Evolutionary conservation across 2,113 vertebrate species (phyloP).

Genomic region (Odontesthes bonariensis): DNA sequence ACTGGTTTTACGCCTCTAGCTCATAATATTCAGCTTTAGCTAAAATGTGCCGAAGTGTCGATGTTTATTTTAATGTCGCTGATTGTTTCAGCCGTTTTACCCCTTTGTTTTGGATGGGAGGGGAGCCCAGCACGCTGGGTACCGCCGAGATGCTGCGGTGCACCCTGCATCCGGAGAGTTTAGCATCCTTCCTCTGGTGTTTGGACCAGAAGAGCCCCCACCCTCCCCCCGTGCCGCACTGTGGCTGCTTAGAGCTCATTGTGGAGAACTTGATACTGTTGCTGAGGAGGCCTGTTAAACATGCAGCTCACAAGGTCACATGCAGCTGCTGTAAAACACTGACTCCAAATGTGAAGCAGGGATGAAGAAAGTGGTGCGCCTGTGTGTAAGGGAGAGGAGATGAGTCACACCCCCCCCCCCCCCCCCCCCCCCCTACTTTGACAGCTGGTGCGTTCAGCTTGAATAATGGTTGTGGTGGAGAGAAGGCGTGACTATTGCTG

Average conservation of each 20-base stretch:
- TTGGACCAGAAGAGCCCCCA: conserved; percentile 39
- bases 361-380: conserved; percentile 14
- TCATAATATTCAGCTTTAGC: background rate
- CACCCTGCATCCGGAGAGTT: conserved; percentile 56
- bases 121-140: conserved; percentile 27
- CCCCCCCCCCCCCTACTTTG: conserved; percentile 50
- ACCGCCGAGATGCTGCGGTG: conserved; percentile 57
- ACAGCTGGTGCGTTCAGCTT: conserved; percentile 66
- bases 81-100: background rate
- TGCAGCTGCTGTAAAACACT: conserved; percentile 1
- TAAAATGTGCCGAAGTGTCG: background rate
- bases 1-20: background rate
- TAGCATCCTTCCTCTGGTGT: conserved; percentile 49
- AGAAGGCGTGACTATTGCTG: background rate
- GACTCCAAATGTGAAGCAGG: conserved; percentile 15
- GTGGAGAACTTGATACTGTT: conserved; percentile 10
- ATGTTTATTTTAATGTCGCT: background rate
- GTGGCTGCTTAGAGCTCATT: conserved; percentile 11
- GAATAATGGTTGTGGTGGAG: conserved; percentile 27
- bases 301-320: conserved; percentile 49
- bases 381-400: conserved; percentile 37
- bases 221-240: conserved; percentile 39
- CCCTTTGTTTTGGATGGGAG: background rate
- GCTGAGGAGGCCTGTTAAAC: conserved; percentile 13
- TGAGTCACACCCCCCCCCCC: conserved; percentile 67